These are phyloP conservation scores for Trachymyrmex cornetzi DNA, from an alignment of 1,140 invertebrate genomes.

Conservation along the genomic window DNA sequence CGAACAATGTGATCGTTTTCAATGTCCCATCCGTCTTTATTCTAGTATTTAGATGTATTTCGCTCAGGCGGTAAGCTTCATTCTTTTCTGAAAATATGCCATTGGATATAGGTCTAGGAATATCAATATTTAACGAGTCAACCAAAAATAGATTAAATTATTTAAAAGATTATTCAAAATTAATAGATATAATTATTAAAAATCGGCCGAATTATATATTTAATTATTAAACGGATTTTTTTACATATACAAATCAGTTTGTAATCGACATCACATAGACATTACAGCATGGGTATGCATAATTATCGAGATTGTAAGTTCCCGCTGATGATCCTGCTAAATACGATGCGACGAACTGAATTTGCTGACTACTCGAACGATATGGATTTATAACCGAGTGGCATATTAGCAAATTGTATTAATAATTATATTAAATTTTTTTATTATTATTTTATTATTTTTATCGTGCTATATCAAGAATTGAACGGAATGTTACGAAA, in stretches of 20 bases:
- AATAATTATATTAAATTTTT: neutral
- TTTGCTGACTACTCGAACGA: slow-evolving; percentile 42
- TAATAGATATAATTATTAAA: neutral
- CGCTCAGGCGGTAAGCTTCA: slow-evolving; percentile 83
- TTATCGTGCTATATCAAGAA: neutral
- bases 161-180: neutral
- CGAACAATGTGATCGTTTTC: slow-evolving; percentile 86
- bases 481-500: neutral
- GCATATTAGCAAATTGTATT: neutral
- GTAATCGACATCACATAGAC: slow-evolving; percentile 5
- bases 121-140: slow-evolving; percentile 78
- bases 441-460: neutral
- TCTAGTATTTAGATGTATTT: slow-evolving; percentile 57
- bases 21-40: slow-evolving; percentile 77
- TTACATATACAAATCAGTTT: neutral
- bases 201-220: neutral
- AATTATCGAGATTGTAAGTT: no score
- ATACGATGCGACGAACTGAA: slow-evolving; percentile 78
- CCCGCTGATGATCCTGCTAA: slow-evolving; percentile 85
- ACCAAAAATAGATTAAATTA: slow-evolving; percentile 9
- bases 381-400: slow-evolving; percentile 11
- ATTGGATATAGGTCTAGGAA: slow-evolving; percentile 80
- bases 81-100: slow-evolving; percentile 83
- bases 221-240: neutral
- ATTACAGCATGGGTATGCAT: no score